phyloP scores from a whole-genome alignment of 2,888 invertebrate genomes.

The Pollenia angustigena region DNA sequence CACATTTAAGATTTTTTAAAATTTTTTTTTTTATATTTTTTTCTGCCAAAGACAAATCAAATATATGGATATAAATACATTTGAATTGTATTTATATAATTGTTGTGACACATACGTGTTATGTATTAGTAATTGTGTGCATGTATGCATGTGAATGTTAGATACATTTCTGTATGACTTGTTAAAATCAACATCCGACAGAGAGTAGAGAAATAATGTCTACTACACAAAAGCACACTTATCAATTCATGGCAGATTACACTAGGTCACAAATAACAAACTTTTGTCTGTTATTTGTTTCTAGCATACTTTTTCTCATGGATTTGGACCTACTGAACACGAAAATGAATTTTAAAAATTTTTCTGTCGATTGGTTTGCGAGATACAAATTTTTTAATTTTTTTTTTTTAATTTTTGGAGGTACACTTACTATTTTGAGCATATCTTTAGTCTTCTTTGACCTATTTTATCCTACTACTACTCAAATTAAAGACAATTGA shows the following conservation, averaged over 20 bases:
- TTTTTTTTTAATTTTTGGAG: too few relatives aligned
- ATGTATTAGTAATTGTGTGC: background rate
- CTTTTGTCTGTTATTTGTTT: too few relatives aligned
- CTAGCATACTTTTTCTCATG: too few relatives aligned
- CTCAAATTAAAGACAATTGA: too few relatives aligned
- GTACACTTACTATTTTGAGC: too few relatives aligned
- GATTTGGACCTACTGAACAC: too few relatives aligned
- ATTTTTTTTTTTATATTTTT: background rate
- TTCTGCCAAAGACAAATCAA: background rate
- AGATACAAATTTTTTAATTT: too few relatives aligned
- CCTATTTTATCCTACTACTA: too few relatives aligned
- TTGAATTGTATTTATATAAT: constrained; percentile 38
- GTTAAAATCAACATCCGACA: constrained; percentile 44
- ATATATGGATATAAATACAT: background rate
- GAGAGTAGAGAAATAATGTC: background rate
- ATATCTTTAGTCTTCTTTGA: too few relatives aligned
- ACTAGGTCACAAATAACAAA: too few relatives aligned
- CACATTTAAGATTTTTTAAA: constrained; percentile 1
- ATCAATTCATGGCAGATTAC: constrained; percentile 48
- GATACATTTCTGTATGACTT: constrained; percentile 31
- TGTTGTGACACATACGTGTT: constrained; percentile 19
- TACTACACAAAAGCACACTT: constrained; percentile 41
- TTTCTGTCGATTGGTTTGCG: too few relatives aligned
- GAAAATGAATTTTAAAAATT: too few relatives aligned
- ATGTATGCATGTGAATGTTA: constrained; percentile 28